Base-by-base conservation (phyloP, 2,888 invertebrate species). In the Eueremaeus valkanovi region DNA sequence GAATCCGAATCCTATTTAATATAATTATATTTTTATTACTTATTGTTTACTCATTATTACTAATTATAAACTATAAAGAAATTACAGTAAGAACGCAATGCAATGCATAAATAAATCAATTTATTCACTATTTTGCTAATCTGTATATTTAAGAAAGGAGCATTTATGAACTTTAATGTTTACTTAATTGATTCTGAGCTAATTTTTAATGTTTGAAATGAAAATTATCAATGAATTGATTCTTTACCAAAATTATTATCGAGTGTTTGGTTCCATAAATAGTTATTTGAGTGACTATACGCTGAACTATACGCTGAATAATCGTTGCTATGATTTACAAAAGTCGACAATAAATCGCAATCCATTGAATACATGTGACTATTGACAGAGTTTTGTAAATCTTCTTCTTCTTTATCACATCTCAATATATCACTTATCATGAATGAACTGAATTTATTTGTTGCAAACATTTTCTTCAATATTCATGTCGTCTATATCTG, bases 361-460 rank as follows among this genome's bases (percentile, higher is more conserved):
- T 18, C 27, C 36, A 36, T 45, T 42, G 49, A 70, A 27, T 18
- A 18, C 45, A 72, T 45, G 18, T 72, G 40, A 24, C 18, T n/a
- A 18, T 45, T n/a, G 9, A 21, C 1, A 18, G n/a, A 1, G 11
- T 36, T 40, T 42, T n/a, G 27, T 24, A n/a, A 6, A n/a, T n/a
- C n/a, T 6, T 70, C 42, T 11, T 51, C 33, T 45, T 36, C 6
- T 45, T 72, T 72, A 45, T 42, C 42, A 45, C 29, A 31, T 21
- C 29, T 68, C 21, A 74, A 40, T 16, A 74, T 74, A 36, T 74
- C 68, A 49, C 29, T 74, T 16, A 74, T 74, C 68, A 74, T 74
- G 70, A 74, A 74, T 13, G 68, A 74, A 31, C 45, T 66, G 45
- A 51, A 70, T 27, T 49, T 31, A n/a, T 68, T 74, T 61, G 24